phyloP scores from a whole-genome alignment of 1,140 invertebrate genomes.

The Oncopeltus fasciatus region DNA sequence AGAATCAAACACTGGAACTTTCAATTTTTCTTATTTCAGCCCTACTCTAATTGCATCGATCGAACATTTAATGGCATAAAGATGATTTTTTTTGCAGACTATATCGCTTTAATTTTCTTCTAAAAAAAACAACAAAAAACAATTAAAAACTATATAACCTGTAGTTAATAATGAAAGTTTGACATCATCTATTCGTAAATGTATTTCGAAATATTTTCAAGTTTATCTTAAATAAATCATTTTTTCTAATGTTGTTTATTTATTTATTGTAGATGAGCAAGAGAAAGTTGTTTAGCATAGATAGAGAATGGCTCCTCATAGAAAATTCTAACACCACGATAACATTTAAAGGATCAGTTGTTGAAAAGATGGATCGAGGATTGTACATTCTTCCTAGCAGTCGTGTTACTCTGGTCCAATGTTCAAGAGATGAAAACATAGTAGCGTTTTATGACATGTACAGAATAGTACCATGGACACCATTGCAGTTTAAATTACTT shows the following conservation, averaged over 20 bases:
- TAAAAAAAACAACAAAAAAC: too few species aligned
- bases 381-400: not conserved
- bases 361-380: not conserved
- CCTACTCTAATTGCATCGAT: too few species aligned
- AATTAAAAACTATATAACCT: too few species aligned
- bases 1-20: too few species aligned
- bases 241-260: not conserved
- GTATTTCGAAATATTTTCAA: too few species aligned
- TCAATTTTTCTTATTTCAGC: too few species aligned
- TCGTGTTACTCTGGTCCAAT: not conserved
- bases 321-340: not conserved
- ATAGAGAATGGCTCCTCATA: not conserved
- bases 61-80: too few species aligned
- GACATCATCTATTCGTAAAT: too few species aligned
- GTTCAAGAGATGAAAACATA: not conserved
- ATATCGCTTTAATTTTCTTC: too few species aligned
- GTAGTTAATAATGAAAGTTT: too few species aligned
- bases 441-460: not conserved
- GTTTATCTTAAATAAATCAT: not conserved
- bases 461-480: not conserved
- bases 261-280: not conserved
- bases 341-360: not conserved
- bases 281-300: not conserved
- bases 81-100: too few species aligned
- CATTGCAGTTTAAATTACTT: not conserved